Evolutionary conservation across 2,113 vertebrate species (phyloP).

Genomic region (Pseudopodoces humilis): DNA sequence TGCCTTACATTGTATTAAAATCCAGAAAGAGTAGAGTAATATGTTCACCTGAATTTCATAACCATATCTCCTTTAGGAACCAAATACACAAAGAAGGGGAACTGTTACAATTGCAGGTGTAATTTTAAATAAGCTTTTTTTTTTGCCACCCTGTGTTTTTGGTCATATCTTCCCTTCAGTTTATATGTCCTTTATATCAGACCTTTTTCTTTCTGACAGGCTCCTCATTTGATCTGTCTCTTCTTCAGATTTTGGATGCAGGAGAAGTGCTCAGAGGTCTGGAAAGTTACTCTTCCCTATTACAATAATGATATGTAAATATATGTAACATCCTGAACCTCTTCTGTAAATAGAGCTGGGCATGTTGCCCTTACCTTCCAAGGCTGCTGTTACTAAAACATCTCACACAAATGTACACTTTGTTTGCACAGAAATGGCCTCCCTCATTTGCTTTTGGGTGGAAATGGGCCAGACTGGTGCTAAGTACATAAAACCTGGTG

Average conservation of each 20-base stretch:
- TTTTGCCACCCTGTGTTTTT: background rate
- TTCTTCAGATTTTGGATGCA: background rate
- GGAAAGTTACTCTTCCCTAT: constrained; percentile 36
- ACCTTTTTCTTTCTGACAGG: background rate
- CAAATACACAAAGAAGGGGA: background rate
- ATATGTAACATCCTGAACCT: constrained; percentile 22
- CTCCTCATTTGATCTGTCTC: background rate
- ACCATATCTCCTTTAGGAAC: background rate
- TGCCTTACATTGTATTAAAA: background rate
- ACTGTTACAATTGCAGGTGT: background rate
- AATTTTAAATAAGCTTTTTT: background rate
- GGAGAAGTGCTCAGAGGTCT: background rate
- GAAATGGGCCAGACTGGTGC: background rate
- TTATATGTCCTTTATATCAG: background rate
- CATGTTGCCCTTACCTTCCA: background rate
- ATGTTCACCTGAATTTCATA: background rate
- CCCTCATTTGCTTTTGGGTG: background rate
- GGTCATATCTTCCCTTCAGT: background rate
- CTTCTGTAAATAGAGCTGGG: constrained; percentile 33
- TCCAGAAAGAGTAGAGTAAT: background rate
- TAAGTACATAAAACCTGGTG: background rate
- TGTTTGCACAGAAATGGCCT: background rate
- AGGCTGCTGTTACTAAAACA: constrained; percentile 21
- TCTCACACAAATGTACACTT: background rate
- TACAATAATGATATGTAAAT: constrained; percentile 46